phyloP scores from a whole-genome alignment of 2,113 vertebrate species.

The Cyanoderma ruficeps region DNA sequence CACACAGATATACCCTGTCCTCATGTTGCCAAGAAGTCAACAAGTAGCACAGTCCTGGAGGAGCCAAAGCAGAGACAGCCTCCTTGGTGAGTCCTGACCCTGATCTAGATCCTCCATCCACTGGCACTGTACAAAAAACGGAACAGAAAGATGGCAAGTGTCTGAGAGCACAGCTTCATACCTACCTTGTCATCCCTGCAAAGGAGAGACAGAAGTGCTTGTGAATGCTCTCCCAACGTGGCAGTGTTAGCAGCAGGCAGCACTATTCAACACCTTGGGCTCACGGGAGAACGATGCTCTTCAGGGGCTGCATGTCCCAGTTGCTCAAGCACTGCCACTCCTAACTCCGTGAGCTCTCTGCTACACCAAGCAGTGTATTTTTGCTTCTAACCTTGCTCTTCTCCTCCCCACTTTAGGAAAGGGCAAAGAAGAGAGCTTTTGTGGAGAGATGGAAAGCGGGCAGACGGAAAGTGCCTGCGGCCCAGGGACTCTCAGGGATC shows the following conservation, averaged over 20 bases:
- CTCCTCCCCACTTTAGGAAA: not conserved
- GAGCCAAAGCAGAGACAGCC: not conserved
- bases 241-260: not conserved
- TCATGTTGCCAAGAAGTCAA: not conserved
- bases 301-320: accelerated
- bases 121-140: not conserved
- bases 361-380: not conserved
- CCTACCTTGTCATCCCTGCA: not conserved
- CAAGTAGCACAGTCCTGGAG: not conserved
- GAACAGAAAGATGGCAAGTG: not conserved
- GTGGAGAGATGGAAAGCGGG: not conserved
- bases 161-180: not conserved
- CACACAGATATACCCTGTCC: not conserved
- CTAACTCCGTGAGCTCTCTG: not conserved
- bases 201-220: not conserved
- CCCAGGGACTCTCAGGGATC: not conserved
- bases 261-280: not conserved
- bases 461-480: not conserved
- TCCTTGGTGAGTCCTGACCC: not conserved
- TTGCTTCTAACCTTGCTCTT: not conserved
- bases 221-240: not conserved
- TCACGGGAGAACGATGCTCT: accelerated
- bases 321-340: not conserved
- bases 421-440: not conserved
- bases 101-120: not conserved